Evolutionary conservation across 2,888 invertebrate genomes (phyloP), one percentile per base, ranked within the genome.

Genomic region (Stegana nigrithorax): DNA sequence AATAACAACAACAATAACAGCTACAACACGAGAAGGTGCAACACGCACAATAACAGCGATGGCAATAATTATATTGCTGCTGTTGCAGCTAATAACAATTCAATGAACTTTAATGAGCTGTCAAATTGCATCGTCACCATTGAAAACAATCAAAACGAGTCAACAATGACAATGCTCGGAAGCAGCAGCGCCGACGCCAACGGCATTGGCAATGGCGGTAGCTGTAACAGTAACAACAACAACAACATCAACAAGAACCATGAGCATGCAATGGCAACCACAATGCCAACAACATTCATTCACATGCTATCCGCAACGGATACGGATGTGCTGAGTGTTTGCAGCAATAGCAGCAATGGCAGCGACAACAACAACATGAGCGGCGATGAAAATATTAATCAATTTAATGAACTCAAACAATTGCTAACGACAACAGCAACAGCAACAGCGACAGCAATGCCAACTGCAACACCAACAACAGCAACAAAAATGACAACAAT

Each of bases 41-140:
- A 47, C 58, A 60, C n/a, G 8, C 39, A 56, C 62, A 6, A 50
- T 70, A 65, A 67, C 67, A 56, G 21, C 44, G 58, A 57, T 63
- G 63, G 59, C 59, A 10, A 51, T 42, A 36, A 19, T 26, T 12
- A 27, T 14, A 51, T 32, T 44, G 45, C 44, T 19, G 25, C 42
- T 61, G 65, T 70, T 65, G 73, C 71, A 64, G 60, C 70, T 72
- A 78, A 79, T 75, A 81, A 75, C 80, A 86, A 84, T 78, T 82
- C 85, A 77, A 86, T 86, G 84, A 84, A 86, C 82, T 86, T 86
- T 83, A 85, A 86, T 82, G 86, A 86, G 80, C 81, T 86, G 81
- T 84, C 86, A 72, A 85, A 85, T 82, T 86, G 86, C 79, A 85
- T 86, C 74, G 85, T 84, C 70, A 85, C 84, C 77, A 85, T 84